Conservation (phyloP, 2,113 vertebrate species). For the Sceloporus undulatus region DNA sequence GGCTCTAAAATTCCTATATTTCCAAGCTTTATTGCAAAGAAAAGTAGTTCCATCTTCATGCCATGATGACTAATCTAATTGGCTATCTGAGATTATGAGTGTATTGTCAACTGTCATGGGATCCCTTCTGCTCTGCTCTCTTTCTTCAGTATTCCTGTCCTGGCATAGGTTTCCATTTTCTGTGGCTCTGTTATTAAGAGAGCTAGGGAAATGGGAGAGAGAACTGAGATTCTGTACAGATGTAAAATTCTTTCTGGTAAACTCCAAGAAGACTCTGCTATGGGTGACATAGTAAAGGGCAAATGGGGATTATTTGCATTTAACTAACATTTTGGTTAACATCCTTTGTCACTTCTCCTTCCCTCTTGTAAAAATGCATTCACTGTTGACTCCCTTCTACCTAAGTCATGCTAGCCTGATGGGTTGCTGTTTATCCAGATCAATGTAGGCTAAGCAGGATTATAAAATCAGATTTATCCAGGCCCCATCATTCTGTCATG, state of each 20-base stretch:
- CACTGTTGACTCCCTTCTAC: slow-evolving; percentile 51
- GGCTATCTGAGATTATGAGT: neutral
- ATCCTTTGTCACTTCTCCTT: slow-evolving; percentile 56
- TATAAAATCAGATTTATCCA: slow-evolving; percentile 74
- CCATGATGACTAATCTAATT: neutral
- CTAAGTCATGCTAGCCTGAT: slow-evolving; percentile 44
- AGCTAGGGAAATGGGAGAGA: neutral
- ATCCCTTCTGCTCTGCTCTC: neutral
- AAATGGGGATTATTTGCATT: slow-evolving; percentile 44
- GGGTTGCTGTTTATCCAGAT: slow-evolving; percentile 70
- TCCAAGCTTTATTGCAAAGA: neutral
- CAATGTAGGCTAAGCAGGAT: slow-evolving; percentile 72
- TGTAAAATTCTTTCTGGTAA: neutral
- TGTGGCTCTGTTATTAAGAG: neutral
- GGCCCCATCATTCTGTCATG: slow-evolving; percentile 57
- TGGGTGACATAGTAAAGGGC: slow-evolving; percentile 51
- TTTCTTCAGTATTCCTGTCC: neutral
- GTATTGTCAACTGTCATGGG: neutral
- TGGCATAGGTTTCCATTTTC: neutral
- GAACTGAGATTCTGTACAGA: neutral
- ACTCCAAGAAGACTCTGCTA: slow-evolving; percentile 17
- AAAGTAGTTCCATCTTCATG: neutral
- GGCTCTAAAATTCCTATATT: no score
- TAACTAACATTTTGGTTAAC: slow-evolving; percentile 31
- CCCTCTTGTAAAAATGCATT: slow-evolving; percentile 29